Evolutionary conservation across 2,888 invertebrate species (phyloP).

Genomic region (Piscicola geometra): DNA sequence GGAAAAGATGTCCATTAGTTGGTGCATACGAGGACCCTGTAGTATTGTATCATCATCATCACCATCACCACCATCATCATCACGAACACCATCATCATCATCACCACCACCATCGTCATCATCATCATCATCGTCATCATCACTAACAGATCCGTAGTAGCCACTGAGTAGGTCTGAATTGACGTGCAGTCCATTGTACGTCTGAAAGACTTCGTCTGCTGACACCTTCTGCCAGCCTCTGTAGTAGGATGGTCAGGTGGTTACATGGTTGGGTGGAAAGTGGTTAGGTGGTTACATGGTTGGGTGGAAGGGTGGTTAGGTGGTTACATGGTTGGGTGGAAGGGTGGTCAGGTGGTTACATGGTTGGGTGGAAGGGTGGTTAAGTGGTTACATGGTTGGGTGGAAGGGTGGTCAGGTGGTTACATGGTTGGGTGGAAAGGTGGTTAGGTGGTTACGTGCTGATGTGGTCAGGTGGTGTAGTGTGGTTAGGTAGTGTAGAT

Average conservation of each 20-base stretch:
- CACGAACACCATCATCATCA: neutral
- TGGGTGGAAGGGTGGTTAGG: neutral
- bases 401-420: no score
- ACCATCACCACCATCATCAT: neutral
- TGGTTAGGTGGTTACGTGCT: no score
- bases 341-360: no score
- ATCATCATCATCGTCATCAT: conserved; percentile 8
- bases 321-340: no score
- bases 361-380: no score
- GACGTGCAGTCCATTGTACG: conserved; percentile 65
- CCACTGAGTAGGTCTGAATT: conserved; percentile 54
- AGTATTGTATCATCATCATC: neutral
- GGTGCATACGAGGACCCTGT: conserved; percentile 67
- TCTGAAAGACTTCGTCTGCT: conserved; percentile 75
- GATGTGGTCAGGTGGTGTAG: no score
- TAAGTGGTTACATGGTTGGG: no score
- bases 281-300: neutral
- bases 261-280: neutral
- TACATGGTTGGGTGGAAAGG: no score
- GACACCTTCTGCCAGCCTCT: conserved; percentile 73
- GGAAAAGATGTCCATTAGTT: conserved; percentile 90
- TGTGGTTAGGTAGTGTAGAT: no score
- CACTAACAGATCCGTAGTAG: conserved; percentile 51
- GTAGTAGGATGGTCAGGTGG: no score
- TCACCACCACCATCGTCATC: neutral